These are phyloP conservation scores for Aurelia sp. DNA, from an alignment of 30 jellyfish, hydroid and myxozoan genomes.

Conservation along the genomic window DNA sequence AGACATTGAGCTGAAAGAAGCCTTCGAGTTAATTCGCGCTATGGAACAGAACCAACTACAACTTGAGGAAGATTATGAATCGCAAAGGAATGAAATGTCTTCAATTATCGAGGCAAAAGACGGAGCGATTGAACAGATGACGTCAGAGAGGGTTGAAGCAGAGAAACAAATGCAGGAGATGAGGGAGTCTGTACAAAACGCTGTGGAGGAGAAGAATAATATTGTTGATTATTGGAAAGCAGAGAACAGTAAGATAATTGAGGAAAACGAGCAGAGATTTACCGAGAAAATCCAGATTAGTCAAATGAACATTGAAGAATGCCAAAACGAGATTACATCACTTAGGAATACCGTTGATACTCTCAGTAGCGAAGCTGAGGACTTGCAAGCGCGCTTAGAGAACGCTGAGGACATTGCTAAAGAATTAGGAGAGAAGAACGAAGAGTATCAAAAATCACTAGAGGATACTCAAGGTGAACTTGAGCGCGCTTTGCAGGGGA, in stretches of 20 bases:
- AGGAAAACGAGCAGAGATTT: conserved; percentile 29
- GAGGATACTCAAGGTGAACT: conserved; percentile 15
- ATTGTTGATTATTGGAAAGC: conserved; percentile 49
- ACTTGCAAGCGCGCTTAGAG: conserved; percentile 12
- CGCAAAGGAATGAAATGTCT: conserved; percentile 8
- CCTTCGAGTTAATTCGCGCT: conserved; percentile 61
- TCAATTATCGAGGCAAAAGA: conserved; percentile 25
- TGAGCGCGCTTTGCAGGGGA: conserved; percentile 27
- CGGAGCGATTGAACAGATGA: conserved; percentile 7
- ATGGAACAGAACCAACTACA: conserved; percentile 38
- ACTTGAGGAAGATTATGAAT: conserved; percentile 25
- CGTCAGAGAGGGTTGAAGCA: conserved; percentile 42
- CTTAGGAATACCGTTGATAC: conserved; percentile 18
- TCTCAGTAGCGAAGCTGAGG: conserved; percentile 4
- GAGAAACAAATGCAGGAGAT: conserved; percentile 70
- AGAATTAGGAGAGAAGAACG: conserved; percentile 14
- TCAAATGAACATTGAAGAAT: conserved; percentile 17
- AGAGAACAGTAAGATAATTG: conserved; percentile 16
- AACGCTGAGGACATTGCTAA: conserved; percentile 7
- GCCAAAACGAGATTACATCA: conserved; percentile 27
- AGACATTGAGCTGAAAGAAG: conserved; percentile 48
- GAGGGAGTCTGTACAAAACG: conserved; percentile 49
- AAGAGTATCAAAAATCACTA: neutral
- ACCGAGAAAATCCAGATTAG: conserved; percentile 21
- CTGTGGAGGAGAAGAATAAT: conserved; percentile 41